phyloP scores from a whole-genome alignment of 2,888 invertebrate species.

The Cephus spinipes region DNA sequence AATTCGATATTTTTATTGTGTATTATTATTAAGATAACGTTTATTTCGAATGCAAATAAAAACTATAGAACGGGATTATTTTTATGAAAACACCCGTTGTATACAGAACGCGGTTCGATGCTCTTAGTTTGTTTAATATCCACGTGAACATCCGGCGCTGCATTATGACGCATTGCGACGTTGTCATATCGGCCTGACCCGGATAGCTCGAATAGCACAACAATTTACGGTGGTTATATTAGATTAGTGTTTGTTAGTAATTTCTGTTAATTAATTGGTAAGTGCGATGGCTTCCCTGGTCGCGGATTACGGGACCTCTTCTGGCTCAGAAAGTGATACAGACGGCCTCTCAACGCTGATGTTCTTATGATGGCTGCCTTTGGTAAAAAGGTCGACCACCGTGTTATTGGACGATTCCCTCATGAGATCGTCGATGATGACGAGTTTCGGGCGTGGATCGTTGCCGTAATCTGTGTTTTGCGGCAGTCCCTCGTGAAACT shows the following conservation, averaged over 20 bases:
- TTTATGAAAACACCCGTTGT: constrained; percentile 12
- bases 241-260: constrained; percentile 32
- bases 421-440: no score
- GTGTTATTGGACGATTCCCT: no score
- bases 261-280: constrained; percentile 37
- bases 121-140: neutral
- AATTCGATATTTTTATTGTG: neutral
- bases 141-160: constrained; percentile 13
- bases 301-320: constrained; percentile 74
- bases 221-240: constrained; percentile 27
- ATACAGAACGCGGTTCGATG: neutral
- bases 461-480: no score
- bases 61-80: neutral
- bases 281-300: constrained; percentile 74
- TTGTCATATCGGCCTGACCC: constrained; percentile 39
- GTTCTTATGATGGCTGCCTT: no score
- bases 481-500: no score
- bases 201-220: constrained; percentile 23
- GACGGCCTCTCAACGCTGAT: constrained; percentile 44
- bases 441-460: no score
- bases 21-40: neutral
- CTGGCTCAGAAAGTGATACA: constrained; percentile 69
- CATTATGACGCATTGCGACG: constrained; percentile 23
- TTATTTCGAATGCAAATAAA: neutral
- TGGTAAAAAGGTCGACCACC: no score